These are phyloP conservation scores for Nasonia vitripennis DNA, from an alignment of 1,140 invertebrate species.

Conservation along the genomic window DNA sequence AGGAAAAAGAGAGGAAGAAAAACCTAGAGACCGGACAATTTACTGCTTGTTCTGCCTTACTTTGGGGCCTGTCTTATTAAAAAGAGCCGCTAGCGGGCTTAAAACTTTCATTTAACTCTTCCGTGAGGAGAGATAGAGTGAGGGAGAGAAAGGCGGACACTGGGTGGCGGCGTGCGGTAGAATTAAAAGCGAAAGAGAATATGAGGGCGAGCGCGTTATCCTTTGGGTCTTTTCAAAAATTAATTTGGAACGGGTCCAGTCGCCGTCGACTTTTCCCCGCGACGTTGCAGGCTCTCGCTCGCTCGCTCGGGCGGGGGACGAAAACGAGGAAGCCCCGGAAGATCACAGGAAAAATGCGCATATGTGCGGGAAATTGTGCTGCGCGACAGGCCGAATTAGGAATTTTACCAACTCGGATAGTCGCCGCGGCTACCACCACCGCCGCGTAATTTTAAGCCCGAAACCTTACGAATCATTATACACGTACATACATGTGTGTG, in stretches of 20 bases:
- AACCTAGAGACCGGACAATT: slow-evolving; percentile 41
- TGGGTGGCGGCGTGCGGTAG: slow-evolving; percentile 28
- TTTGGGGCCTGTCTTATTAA: slow-evolving; percentile 53
- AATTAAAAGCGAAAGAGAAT: slow-evolving; percentile 53
- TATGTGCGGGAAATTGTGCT: slow-evolving; percentile 55
- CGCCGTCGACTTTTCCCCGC: slow-evolving; percentile 62
- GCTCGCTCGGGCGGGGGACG: slow-evolving; percentile 40
- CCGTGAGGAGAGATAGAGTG: slow-evolving; percentile 28
- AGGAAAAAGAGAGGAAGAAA: slow-evolving; percentile 18
- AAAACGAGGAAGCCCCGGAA: slow-evolving; percentile 69
- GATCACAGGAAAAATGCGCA: slow-evolving; percentile 74
- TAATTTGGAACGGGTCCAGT: slow-evolving; percentile 74
- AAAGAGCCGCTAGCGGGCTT: slow-evolving; percentile 48
- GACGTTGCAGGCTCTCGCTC: slow-evolving; percentile 18
- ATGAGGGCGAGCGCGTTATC: slow-evolving; percentile 46
- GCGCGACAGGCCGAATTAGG: slow-evolving; percentile 70
- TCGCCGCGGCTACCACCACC: slow-evolving; percentile 59
- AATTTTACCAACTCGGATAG: slow-evolving; percentile 75
- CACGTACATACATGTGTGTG: slow-evolving; percentile 13
- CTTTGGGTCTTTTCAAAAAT: slow-evolving; percentile 71
- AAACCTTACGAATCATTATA: slow-evolving; percentile 74
- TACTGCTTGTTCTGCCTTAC: slow-evolving; percentile 41
- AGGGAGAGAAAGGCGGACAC: background rate
- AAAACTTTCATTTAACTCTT: slow-evolving; percentile 55
- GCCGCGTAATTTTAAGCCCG: slow-evolving; percentile 76